Conservation (phyloP, 2,113 vertebrate genomes). For the Eptesicus fuscus region DNA sequence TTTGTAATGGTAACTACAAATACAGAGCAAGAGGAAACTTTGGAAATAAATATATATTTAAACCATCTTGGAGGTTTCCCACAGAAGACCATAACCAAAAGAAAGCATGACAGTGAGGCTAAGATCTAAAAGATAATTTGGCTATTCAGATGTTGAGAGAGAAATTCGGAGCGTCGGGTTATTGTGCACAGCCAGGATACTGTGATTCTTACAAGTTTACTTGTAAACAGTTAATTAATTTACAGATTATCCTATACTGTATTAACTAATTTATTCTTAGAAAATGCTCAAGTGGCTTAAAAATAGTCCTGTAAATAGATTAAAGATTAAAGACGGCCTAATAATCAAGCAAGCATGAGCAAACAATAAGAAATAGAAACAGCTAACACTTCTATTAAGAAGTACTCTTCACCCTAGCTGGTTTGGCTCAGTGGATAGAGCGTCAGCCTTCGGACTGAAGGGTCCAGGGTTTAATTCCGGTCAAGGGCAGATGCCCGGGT, state of each 20-base stretch:
- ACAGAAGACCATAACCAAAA: neutral
- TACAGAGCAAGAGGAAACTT: neutral
- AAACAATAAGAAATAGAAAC: neutral
- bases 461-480: too few relatives aligned
- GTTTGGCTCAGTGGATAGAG: too few relatives aligned
- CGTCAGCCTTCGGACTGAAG: too few relatives aligned
- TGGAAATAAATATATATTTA: neutral
- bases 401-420: neutral
- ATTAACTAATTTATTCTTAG: neutral
- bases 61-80: neutral
- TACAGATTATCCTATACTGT: neutral
- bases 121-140: neutral
- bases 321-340: neutral
- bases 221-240: neutral
- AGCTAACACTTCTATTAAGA: neutral
- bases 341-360: neutral
- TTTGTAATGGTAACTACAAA: neutral
- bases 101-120: neutral
- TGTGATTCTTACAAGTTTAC: neutral
- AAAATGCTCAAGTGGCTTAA: neutral
- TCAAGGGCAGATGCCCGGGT: too few relatives aligned
- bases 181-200: neutral
- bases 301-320: neutral
- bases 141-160: neutral
- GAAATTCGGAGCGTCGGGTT: neutral